A percentile compares a stretch with the other conserved stretches of the same genome.
These are phyloP conservation scores for Protodeltote pygarga DNA, from an alignment of 2,888 invertebrate genomes.

Conservation along the genomic window DNA sequence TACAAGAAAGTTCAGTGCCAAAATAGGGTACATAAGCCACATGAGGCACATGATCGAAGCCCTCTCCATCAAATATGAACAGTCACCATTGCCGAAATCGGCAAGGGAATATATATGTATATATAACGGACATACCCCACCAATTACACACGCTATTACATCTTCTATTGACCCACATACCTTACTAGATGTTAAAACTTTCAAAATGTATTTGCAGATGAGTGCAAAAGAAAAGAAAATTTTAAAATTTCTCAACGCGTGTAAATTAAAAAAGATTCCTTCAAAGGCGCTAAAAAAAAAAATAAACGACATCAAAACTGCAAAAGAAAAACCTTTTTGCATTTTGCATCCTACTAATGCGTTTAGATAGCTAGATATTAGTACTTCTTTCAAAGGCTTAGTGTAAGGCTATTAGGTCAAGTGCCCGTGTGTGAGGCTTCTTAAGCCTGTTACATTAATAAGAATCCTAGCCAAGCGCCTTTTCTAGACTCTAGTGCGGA, in stretches of 20 bases:
- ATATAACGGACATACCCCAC: no score
- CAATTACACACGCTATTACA: no score
- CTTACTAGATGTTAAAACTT: no score
- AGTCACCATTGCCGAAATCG: no score
- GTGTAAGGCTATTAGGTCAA: conserved; percentile 72
- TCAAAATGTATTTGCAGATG: no score
- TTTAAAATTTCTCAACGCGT: not conserved
- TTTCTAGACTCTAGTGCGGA: conserved; percentile 23
- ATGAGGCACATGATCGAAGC: no score
- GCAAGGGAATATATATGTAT: no score
- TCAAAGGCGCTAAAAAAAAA: conserved; percentile 10
- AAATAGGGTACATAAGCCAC: no score
- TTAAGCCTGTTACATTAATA: conserved; percentile 75
- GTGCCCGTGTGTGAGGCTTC: conserved; percentile 72
- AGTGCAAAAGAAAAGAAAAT: not conserved
- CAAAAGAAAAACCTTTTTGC: conserved; percentile 36
- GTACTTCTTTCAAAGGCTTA: conserved; percentile 65
- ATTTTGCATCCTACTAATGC: conserved; percentile 36
- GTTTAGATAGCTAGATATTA: conserved; percentile 49
- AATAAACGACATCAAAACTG: conserved; percentile 9
- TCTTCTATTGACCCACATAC: no score
- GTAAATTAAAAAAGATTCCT: conserved; percentile 4
- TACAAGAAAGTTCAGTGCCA: no score
- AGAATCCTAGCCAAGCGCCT: conserved; percentile 40
- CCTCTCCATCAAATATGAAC: no score